Base-by-base conservation (phyloP, 2,888 invertebrate species). In the Lochmaea crataegi region DNA sequence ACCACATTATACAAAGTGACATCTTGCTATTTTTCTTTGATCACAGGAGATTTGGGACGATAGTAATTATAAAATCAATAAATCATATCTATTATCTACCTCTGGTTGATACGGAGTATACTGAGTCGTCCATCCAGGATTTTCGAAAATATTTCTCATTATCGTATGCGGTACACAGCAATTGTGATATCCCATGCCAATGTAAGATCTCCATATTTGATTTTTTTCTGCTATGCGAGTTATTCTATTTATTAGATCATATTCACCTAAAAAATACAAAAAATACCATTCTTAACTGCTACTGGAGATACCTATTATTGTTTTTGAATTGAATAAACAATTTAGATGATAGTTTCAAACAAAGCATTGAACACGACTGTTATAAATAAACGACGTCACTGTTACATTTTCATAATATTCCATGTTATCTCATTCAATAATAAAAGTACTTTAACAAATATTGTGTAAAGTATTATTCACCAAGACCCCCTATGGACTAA, bases 101-200 rank as follows among this genome's bases (percentile, higher is more conserved):
- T 99, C 99, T 9, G 99, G 97, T 86, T 99, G 99, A 86, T 99
- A 99, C 0, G 99, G 99, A 0, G 99, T 99, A 84, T 99, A 99
- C 83, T 98, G 98, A 0, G 99, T 99, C 0, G 97, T 97, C 97
- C 99, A 99, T 87, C 99, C 99, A 64, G 99, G 99, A 89, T 99
- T 99, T 89, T 99, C 99, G 83, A 99, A 97, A 82, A 99, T 93
- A 85, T 99, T 99, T 71, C 99, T 90, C 89, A 96, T 91, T 75
- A 99, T 99, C 0, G 97, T 94, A 80, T 96, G 95, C 0, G 99
- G 99, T 1, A 97, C 96, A 84, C 95, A 94, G 83, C 98, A 99
- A 85, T 98, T 98, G 88, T 99, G 95, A 87, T 99, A 99, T 0
- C 99, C 99, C 96, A 99, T 97, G 5, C 99, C 99, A 71, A 99